Percentiles rank a stretch among this genome's conserved stretches.
Conservation (phyloP, 2,888 invertebrate species). For the Crematogaster levior region DNA sequence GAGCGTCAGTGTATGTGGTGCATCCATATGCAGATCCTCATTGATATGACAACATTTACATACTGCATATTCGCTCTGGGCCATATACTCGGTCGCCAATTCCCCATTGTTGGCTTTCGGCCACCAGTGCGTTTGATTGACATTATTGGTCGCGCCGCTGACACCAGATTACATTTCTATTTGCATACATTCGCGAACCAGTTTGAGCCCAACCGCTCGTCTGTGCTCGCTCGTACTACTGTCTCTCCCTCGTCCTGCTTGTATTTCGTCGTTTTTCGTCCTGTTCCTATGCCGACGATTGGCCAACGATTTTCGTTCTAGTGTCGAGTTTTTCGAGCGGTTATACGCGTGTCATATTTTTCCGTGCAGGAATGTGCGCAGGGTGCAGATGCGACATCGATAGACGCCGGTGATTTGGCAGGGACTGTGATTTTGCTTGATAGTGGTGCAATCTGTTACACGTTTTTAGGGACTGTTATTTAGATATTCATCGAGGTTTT, state of each 20-base stretch:
- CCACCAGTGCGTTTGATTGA: conserved; percentile 85
- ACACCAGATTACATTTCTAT: conserved; percentile 86
- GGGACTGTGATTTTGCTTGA: neutral
- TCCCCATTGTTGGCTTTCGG: conserved; percentile 85
- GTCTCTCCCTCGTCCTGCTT: conserved; percentile 3
- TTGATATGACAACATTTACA: conserved; percentile 86
- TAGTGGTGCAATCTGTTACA: conserved; percentile 16
- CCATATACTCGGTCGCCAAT: conserved; percentile 83
- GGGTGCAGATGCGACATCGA: neutral
- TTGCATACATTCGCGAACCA: conserved; percentile 85
- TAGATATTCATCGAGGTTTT: neutral
- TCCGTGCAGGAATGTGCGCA: conserved; percentile 5
- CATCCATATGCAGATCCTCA: conserved; percentile 85
- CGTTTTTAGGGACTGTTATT: conserved; percentile 12
- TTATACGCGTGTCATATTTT: conserved; percentile 51
- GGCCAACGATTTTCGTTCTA: conserved; percentile 58
- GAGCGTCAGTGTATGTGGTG: conserved; percentile 79
- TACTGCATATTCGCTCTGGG: conserved; percentile 85
- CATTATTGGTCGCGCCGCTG: conserved; percentile 85
- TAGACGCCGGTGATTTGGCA: conserved; percentile 25
- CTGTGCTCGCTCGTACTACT: conserved; percentile 46
- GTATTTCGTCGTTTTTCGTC: conserved; percentile 56
- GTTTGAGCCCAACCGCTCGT: conserved; percentile 76
- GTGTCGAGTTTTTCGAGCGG: conserved; percentile 44
- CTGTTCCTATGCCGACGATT: conserved; percentile 55